Evolutionary conservation across 1,140 invertebrate genomes (phyloP), one percentile per base, ranked within the genome.

Genomic region (Ectropis grisescens): DNA sequence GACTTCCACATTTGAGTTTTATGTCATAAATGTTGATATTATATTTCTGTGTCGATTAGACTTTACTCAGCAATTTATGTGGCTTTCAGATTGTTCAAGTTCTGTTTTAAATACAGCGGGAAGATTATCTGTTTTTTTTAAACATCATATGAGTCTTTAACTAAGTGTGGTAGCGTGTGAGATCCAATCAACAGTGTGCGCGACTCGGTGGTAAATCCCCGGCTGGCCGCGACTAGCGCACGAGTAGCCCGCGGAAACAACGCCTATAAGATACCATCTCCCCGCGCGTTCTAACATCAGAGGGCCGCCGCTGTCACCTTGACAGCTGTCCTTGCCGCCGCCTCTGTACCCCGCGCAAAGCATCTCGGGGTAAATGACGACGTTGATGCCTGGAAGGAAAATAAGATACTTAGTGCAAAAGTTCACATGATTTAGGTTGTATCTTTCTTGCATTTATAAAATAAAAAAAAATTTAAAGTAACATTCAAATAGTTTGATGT

Each of bases 281-380:
- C 93, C 93, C 6, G 89, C 88, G 52, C 89, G 88, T 62, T 95
- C 93, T 25, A 95, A 76, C 93, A 95, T 96, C 34, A 96, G 70
- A 0, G 94, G 94, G 1, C 94, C 94, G 1, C 94, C 94, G 33
- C 92, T 94, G 62, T 95, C 93, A 0, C 93, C 93, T 84, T 93
- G 85, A 46, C 85, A 82, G 33, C 84, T 86, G 58, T 86, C 85
- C 53, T 94, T 92, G 3, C 94, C 94, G 2, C 96, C 96, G 11
- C 91, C 90, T 41, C 93, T 86, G 70, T 98, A 97, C 1, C 96
- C 96, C 2, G 96, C 96, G 75, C 96, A 98, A 71, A 98, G 90
- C 96, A 98, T 98, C 82, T 97, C 95, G 37, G 95, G 94, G 68
- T 96, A 95, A 54, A 97, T 97, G 5, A 95, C 89, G 19, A 97